A percentile compares a stretch with the other conserved stretches of the same genome.
These are phyloP conservation scores for Ophion ventricosus DNA, from an alignment of 2,888 invertebrate genomes.

Conservation along the genomic window DNA sequence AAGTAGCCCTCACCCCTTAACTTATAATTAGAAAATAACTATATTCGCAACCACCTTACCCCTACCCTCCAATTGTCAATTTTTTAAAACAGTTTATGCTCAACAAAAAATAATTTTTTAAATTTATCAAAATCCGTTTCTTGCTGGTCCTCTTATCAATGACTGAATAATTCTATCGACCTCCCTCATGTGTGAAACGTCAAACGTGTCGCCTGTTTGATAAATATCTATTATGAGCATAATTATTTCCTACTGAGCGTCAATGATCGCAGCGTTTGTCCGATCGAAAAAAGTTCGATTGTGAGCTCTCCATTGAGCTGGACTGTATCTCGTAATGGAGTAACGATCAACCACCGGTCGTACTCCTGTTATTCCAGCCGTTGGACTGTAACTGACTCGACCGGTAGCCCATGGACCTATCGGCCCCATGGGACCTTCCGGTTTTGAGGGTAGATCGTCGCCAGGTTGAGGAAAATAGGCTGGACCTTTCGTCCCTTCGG, in stretches of 20 bases:
- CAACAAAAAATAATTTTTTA: no score
- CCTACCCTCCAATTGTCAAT: no score
- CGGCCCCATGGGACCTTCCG: conserved; percentile 83
- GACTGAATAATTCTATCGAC: no score
- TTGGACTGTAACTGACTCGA: conserved; percentile 89
- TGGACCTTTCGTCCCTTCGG: conserved; percentile 77
- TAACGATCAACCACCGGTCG: conserved; percentile 91
- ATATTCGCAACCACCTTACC: no score
- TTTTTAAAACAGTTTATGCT: no score
- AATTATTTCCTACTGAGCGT: conserved; percentile 69
- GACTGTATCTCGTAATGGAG: conserved; percentile 89
- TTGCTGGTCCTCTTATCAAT: no score
- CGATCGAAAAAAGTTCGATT: conserved; percentile 82
- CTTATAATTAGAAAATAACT: no score
- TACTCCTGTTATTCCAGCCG: conserved; percentile 89
- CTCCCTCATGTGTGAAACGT: no score
- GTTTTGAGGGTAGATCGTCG: conserved; percentile 82
- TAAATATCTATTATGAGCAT: background rate
- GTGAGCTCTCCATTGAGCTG: conserved; percentile 88
- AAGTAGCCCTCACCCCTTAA: no score
- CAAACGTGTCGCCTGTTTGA: background rate
- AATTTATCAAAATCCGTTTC: no score
- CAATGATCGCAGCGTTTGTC: conserved; percentile 85
- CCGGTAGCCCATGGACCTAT: conserved; percentile 89
- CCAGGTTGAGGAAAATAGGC: conserved; percentile 86